phyloP scores from a whole-genome alignment of 2,888 invertebrate species.

The Tetanocera ferruginea region DNA sequence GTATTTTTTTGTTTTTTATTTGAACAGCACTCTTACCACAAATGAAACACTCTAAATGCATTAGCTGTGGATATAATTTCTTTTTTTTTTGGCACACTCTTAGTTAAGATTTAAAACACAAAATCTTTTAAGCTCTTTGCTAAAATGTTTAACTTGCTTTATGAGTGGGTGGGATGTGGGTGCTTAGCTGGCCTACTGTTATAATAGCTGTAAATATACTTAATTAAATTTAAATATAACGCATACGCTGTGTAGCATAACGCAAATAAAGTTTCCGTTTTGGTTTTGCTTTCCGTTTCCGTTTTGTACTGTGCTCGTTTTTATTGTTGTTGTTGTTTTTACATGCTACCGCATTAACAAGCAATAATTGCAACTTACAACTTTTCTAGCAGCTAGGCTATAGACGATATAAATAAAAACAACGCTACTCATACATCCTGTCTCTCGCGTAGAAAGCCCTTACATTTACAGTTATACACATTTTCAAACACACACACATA shows the following conservation, averaged over 20 bases:
- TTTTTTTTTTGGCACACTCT: background rate
- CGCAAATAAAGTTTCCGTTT: conserved; percentile 18
- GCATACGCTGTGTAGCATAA: background rate
- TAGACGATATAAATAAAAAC: background rate
- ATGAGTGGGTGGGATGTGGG: too few relatives aligned
- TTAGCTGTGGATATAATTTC: background rate
- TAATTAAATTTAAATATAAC: background rate
- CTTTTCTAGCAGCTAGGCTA: background rate
- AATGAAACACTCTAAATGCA: background rate
- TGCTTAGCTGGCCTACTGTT: too few relatives aligned
- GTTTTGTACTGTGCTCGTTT: background rate
- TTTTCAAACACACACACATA: conserved; percentile 25
- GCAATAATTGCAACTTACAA: conserved; percentile 4
- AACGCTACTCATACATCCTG: background rate
- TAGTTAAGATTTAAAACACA: too few relatives aligned
- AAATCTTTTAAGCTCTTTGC: too few relatives aligned
- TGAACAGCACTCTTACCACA: too few relatives aligned
- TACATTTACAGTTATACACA: conserved; percentile 34
- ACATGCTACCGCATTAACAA: background rate
- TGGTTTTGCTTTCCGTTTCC: background rate
- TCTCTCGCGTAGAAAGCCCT: background rate
- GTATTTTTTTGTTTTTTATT: too few relatives aligned
- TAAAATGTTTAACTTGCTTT: too few relatives aligned
- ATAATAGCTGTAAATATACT: background rate
- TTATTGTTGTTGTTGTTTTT: background rate